These are phyloP conservation scores for Tetrao urogallus DNA, from an alignment of 2,113 vertebrate species.

Conservation along the genomic window DNA sequence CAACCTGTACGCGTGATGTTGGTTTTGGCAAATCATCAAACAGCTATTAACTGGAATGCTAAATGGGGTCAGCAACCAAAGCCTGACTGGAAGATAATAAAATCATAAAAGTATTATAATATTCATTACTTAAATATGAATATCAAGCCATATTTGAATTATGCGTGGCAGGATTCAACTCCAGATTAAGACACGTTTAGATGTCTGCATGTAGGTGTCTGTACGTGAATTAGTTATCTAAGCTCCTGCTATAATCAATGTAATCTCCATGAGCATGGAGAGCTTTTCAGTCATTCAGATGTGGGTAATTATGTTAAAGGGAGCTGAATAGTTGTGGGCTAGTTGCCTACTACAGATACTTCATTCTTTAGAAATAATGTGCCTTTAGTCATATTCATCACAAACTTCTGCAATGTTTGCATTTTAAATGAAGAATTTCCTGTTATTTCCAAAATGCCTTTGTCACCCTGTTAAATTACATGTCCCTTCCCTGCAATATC, in stretches of 20 bases:
- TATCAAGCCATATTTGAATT: constrained; percentile 10
- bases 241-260: not conserved
- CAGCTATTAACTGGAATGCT: constrained; percentile 30
- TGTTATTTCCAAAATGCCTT: not conserved
- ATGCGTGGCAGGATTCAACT: not conserved
- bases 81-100: constrained; percentile 7
- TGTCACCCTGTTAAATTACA: not conserved
- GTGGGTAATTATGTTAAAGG: not conserved
- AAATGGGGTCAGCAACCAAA: constrained; percentile 25
- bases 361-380: not conserved
- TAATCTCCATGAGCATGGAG: not conserved
- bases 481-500: not conserved
- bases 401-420: not conserved
- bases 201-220: not conserved
- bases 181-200: not conserved
- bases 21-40: constrained; percentile 43
- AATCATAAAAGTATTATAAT: constrained; percentile 32
- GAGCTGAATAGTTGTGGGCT: not conserved
- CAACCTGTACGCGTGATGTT: not conserved
- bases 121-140: constrained; percentile 39
- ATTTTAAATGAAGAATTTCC: not conserved
- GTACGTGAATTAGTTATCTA: not conserved
- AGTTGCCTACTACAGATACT: not conserved
- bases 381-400: not conserved
- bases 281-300: not conserved